Conservation (phyloP, 2,888 invertebrate genomes). For the Frankliniella intonsa region DNA sequence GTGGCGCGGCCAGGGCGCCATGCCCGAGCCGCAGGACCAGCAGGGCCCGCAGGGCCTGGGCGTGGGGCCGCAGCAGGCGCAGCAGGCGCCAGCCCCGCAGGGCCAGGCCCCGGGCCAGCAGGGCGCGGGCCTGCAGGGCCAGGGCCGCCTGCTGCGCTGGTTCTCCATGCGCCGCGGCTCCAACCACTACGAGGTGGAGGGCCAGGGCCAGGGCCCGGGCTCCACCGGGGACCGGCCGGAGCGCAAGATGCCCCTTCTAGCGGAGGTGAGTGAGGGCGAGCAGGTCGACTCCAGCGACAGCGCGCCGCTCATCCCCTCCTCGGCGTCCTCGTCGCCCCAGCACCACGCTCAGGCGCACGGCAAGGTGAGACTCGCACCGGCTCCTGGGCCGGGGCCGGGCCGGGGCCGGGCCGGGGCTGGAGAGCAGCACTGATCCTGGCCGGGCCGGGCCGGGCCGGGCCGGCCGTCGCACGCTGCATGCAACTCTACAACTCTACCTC, state of each 20-base stretch:
- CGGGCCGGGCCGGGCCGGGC: not conserved
- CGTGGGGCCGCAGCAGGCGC: conserved; percentile 38
- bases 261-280: conserved; percentile 57
- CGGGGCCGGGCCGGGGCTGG: not conserved
- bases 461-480: conserved; percentile 5
- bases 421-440: not conserved
- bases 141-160: conserved; percentile 75
- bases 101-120: conserved; percentile 42
- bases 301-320: not conserved
- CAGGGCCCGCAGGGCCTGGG: not conserved
- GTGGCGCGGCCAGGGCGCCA: conserved; percentile 53
- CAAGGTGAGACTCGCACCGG: not conserved
- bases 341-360: conserved; percentile 15
- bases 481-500: not conserved
- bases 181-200: conserved; percentile 73
- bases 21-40: not conserved
- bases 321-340: not conserved
- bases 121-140: conserved; percentile 32
- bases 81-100: conserved; percentile 40
- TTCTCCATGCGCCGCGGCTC: conserved; percentile 81
- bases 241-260: conserved; percentile 72
- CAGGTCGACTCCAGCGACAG: conserved; percentile 23
- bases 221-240: conserved; percentile 47
- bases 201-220: conserved; percentile 42
- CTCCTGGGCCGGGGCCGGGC: not conserved